Conservation (phyloP, 2,888 invertebrate species). For the Caenorhabditis sp. region DNA sequence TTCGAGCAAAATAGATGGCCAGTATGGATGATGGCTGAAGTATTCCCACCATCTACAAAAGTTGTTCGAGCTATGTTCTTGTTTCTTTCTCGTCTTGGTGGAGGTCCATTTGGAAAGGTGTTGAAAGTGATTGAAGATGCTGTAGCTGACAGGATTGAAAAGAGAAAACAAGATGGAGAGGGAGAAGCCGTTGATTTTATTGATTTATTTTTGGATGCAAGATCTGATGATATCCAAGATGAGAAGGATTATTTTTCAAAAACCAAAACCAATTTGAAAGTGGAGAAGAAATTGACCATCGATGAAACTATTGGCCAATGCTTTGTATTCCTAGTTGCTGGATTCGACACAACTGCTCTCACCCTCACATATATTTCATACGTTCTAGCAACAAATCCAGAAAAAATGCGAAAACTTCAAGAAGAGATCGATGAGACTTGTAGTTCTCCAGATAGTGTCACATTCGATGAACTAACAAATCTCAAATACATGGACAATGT, state of each 20-base stretch:
- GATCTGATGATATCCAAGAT: conserved; percentile 30
- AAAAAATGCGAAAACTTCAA: conserved; percentile 35
- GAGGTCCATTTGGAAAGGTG: conserved; percentile 12
- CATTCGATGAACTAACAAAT: conserved; percentile 56
- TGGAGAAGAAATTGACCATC: conserved; percentile 23
- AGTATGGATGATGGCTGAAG: conserved; percentile 15
- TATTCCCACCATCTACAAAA: conserved; percentile 8
- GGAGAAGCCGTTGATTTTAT: conserved; percentile 51
- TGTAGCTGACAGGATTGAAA: conserved; percentile 30
- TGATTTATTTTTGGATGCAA: conserved; percentile 57
- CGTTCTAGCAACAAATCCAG: conserved; percentile 72
- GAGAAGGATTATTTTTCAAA: background rate
- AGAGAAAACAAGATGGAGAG: conserved; percentile 11
- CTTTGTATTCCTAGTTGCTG: conserved; percentile 65
- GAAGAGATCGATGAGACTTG: conserved; percentile 54
- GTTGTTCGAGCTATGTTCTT: conserved; percentile 4
- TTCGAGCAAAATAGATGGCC: conserved; percentile 24
- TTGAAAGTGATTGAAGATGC: conserved; percentile 24
- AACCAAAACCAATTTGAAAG: background rate
- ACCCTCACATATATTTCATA: conserved; percentile 73
- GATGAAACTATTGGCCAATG: conserved; percentile 63
- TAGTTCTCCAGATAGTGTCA: conserved; percentile 10
- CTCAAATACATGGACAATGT: conserved; percentile 59
- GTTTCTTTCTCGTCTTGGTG: background rate
- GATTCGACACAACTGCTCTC: conserved; percentile 74